Percentiles rank a stretch among this genome's conserved stretches.
These are phyloP conservation scores for Zaprionus davidi DNA, from an alignment of 1,140 invertebrate genomes.

Conservation along the genomic window DNA sequence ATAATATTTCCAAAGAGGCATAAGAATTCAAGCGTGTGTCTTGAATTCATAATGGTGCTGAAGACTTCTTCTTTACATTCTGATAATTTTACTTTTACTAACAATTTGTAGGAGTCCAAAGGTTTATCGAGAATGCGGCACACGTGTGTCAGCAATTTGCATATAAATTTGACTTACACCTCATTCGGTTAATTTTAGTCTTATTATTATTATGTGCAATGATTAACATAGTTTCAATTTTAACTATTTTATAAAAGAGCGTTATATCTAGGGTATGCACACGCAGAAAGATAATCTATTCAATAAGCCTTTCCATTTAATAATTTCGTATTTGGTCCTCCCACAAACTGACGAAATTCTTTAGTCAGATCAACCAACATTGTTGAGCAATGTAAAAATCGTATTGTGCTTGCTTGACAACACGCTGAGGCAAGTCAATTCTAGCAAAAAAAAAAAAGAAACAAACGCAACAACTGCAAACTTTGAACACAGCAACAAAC, in stretches of 20 bases:
- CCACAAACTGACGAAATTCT: not conserved
- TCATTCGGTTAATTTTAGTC: not conserved
- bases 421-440: not conserved
- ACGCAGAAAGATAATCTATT: no score
- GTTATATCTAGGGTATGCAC: no score
- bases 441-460: not conserved
- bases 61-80: not conserved
- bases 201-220: not conserved
- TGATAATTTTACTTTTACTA: not conserved
- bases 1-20: not conserved
- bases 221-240: not conserved
- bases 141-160: slow-evolving; percentile 6
- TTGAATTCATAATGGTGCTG: not conserved
- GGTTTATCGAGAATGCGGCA: not conserved
- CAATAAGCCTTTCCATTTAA: not conserved
- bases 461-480: not conserved
- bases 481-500: slow-evolving; percentile 61
- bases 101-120: not conserved
- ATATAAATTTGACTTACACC: not conserved
- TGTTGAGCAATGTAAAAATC: not conserved
- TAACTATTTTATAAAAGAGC: no score
- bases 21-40: not conserved
- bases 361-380: not conserved
- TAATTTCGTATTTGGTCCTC: not conserved
- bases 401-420: not conserved